phyloP scores from a whole-genome alignment of 2,113 vertebrate genomes.

The Recurvirostra avosetta region DNA sequence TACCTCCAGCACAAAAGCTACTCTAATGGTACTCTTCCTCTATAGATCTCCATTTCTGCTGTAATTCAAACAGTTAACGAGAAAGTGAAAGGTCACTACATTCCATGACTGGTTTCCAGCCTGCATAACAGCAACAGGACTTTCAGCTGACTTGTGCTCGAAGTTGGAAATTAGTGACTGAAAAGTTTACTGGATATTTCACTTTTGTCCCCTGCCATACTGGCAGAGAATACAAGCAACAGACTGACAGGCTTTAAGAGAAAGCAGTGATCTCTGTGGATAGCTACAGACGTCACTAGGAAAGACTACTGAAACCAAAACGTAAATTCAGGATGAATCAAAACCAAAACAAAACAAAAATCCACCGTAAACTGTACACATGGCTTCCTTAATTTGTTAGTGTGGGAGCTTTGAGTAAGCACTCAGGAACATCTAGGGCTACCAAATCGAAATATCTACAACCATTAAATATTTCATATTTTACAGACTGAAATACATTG shows the following conservation, averaged over 20 bases:
- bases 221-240: neutral
- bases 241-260: neutral
- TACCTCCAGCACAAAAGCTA: neutral
- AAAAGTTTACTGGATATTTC: constrained; percentile 15
- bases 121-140: neutral
- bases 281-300: neutral
- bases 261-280: neutral
- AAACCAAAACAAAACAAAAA: neutral
- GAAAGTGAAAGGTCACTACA: constrained; percentile 46
- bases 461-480: neutral
- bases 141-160: neutral
- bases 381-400: neutral
- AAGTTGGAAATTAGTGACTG: constrained; percentile 10
- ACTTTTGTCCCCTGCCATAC: neutral
- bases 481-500: neutral
- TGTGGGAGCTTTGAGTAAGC: neutral
- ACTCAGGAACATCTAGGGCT: neutral
- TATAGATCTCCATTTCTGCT: neutral
- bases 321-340: neutral
- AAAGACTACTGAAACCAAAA: neutral
- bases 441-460: neutral
- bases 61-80: constrained; percentile 3
- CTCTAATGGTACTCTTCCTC: neutral
- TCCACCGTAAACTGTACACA: neutral
- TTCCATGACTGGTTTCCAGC: constrained; percentile 23